Conservation (phyloP, 2,888 invertebrate species). For the Rosalia funebris region DNA sequence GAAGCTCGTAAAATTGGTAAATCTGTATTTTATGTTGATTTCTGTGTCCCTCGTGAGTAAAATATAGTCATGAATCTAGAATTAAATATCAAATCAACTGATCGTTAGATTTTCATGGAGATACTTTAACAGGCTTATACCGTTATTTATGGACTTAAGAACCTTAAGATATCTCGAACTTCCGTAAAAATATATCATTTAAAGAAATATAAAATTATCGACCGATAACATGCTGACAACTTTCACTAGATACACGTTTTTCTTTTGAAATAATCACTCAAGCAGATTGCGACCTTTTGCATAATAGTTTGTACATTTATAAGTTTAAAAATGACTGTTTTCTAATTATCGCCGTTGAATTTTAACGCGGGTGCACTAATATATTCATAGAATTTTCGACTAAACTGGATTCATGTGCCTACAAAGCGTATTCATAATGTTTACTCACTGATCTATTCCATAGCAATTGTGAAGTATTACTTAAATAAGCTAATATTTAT, state of each 20-base stretch:
- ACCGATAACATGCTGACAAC: background rate
- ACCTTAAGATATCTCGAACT: no score
- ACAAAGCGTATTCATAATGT: background rate
- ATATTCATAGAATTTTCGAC: constrained; percentile 2
- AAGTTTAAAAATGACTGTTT: background rate
- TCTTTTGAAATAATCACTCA: background rate
- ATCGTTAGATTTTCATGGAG: no score
- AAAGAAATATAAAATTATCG: background rate
- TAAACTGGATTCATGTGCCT: background rate
- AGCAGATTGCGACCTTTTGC: background rate
- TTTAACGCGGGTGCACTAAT: background rate
- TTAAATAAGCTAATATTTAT: constrained; percentile 4
- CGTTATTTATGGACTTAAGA: no score
- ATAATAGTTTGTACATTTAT: background rate
- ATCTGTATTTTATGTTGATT: no score
- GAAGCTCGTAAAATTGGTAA: no score
- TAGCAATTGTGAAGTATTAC: background rate
- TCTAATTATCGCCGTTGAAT: background rate
- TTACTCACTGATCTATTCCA: background rate
- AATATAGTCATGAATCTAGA: no score
- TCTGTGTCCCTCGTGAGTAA: no score
- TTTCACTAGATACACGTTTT: background rate
- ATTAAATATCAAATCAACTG: no score
- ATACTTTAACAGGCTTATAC: no score
- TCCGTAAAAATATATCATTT: no score